Percentiles rank a stretch among this genome's conserved stretches.
These are phyloP conservation scores for Alcedo quadribrachys DNA, from an alignment of 2,797 vertebrate genomes.

Conservation along the genomic window DNA sequence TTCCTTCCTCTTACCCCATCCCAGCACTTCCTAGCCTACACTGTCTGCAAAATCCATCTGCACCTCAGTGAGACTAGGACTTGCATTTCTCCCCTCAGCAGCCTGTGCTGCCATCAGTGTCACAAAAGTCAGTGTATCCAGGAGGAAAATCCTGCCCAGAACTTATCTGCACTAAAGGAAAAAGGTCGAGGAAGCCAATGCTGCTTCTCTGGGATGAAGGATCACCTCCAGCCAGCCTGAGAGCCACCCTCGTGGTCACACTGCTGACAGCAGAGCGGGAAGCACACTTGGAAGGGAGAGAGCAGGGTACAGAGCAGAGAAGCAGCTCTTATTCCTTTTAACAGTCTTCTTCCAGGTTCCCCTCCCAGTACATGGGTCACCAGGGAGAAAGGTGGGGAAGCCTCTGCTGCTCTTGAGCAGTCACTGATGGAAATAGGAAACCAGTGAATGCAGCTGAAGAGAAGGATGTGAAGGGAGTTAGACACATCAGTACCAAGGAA, in stretches of 20 bases:
- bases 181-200: not conserved
- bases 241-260: not conserved
- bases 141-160: not conserved
- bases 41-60: not conserved
- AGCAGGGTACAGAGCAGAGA: not conserved
- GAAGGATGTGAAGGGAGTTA: not conserved
- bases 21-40: not conserved
- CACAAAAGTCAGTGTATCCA: rapidly evolving
- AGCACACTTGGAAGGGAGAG: not conserved
- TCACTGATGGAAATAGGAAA: not conserved
- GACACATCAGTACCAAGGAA: not conserved
- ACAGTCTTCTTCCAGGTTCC: not conserved
- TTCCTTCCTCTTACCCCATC: not conserved
- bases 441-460: not conserved
- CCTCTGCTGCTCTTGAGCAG: not conserved
- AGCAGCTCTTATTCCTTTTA: not conserved
- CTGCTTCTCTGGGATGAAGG: not conserved
- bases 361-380: not conserved
- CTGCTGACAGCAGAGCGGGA: not conserved
- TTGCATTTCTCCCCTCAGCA: not conserved
- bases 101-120: not conserved
- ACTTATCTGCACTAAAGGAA: not conserved
- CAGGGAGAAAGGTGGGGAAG: not conserved
- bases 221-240: not conserved
- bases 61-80: not conserved